These are phyloP conservation scores for Struthio camelus DNA, from an alignment of 2,113 vertebrate genomes.

Conservation along the genomic window DNA sequence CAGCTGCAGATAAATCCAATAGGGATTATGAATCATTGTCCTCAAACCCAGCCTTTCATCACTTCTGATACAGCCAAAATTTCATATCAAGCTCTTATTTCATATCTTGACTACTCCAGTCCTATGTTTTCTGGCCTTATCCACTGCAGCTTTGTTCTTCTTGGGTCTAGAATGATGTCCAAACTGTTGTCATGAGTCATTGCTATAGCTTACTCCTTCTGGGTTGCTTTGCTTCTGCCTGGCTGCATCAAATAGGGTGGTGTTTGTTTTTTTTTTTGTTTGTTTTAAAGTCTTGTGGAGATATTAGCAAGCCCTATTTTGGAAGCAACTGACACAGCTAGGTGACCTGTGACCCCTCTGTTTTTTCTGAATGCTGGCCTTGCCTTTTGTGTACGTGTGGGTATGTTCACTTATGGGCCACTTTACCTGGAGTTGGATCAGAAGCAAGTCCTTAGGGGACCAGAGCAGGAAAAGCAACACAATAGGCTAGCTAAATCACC, in stretches of 20 bases:
- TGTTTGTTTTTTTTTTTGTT: no score
- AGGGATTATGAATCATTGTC: background rate
- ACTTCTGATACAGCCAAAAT: background rate
- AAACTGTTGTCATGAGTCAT: background rate
- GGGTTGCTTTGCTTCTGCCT: background rate
- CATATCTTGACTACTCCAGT: background rate
- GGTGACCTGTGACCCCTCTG: background rate
- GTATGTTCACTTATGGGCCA: background rate
- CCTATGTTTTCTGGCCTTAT: background rate
- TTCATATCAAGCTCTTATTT: background rate
- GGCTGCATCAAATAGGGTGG: background rate
- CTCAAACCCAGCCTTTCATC: background rate
- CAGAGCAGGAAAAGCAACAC: slow-evolving; percentile 25
- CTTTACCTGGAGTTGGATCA: background rate
- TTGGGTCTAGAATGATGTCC: no score
- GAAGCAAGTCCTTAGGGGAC: background rate
- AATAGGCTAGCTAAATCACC: background rate
- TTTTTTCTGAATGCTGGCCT: background rate
- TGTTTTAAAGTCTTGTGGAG: background rate
- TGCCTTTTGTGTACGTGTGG: background rate
- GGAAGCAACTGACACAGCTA: background rate
- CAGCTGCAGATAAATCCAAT: background rate
- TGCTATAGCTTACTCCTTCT: background rate
- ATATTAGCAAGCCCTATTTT: background rate
- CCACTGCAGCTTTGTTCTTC: background rate